These are phyloP conservation scores for Neodontobutis hainanensis DNA, from an alignment of 2,113 vertebrate species.

Conservation along the genomic window DNA sequence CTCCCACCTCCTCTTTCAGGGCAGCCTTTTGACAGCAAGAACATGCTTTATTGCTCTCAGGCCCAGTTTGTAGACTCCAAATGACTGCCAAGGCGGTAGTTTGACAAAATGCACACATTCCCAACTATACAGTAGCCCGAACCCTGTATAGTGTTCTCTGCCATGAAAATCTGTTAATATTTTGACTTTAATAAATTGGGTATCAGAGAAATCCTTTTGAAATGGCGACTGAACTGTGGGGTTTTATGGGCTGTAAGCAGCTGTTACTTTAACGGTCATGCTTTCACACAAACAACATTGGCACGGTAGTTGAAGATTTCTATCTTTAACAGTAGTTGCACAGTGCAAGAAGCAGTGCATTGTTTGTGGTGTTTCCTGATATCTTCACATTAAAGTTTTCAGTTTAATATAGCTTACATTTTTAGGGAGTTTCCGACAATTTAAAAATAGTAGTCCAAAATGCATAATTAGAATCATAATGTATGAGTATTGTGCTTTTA, in stretches of 20 bases:
- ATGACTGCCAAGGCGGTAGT: constrained; percentile 47
- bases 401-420: background rate
- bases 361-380: constrained; percentile 24
- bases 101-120: constrained; percentile 39
- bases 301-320: constrained; percentile 72
- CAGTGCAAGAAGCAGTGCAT: constrained; percentile 7
- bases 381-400: background rate
- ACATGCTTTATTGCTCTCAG: constrained; percentile 65
- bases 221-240: constrained; percentile 48
- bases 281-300: constrained; percentile 74
- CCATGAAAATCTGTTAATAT: constrained; percentile 3
- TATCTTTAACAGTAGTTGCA: constrained; percentile 32
- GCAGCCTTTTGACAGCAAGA: constrained; percentile 50
- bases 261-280: constrained; percentile 72
- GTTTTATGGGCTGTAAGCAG: constrained; percentile 72
- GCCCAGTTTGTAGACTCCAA: constrained; percentile 40
- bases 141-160: constrained; percentile 12
- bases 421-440: too few species aligned
- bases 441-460: background rate
- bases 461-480: background rate
- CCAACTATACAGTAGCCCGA: constrained; percentile 46
- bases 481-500: background rate
- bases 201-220: constrained; percentile 55
- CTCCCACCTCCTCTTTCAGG: constrained; percentile 48
- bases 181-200: constrained; percentile 37